These are phyloP conservation scores for Drosophila mimetica DNA, from an alignment of 2,888 invertebrate genomes.

Conservation along the genomic window DNA sequence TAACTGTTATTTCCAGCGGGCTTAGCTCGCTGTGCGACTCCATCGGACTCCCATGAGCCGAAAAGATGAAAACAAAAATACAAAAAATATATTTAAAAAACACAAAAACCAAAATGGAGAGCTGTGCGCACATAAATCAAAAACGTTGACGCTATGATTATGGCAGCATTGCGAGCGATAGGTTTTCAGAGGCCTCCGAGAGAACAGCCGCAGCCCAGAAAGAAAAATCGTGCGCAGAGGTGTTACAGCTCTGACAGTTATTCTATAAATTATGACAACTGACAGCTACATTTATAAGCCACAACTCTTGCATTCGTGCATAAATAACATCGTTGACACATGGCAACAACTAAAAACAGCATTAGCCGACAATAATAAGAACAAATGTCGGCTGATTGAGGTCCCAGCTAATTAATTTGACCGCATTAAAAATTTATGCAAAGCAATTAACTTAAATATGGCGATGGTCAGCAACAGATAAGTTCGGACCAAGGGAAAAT, in stretches of 20 bases:
- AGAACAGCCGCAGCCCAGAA: constrained; percentile 30
- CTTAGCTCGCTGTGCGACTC: constrained; percentile 27
- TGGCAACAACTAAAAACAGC: constrained; percentile 17
- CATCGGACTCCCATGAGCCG: constrained; percentile 56
- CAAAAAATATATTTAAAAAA: constrained; percentile 8
- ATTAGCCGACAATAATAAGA: constrained; percentile 20
- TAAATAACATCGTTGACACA: constrained; percentile 67
- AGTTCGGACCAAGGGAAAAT: constrained; percentile 29
- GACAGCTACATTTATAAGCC: constrained; percentile 79
- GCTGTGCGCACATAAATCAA: constrained; percentile 73
- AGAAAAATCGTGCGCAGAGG: constrained; percentile 74
- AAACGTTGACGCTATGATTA: constrained; percentile 78
- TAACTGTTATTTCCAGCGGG: constrained; percentile 54
- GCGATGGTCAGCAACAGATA: constrained; percentile 57
- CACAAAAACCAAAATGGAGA: constrained; percentile 54
- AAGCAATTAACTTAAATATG: constrained; percentile 69
- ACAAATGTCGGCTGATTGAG: constrained; percentile 39
- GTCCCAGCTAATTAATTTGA: constrained; percentile 66
- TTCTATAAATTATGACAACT: constrained; percentile 82
- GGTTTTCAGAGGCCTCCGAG: constrained; percentile 27
- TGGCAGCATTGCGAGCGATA: constrained; percentile 54
- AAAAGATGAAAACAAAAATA: constrained; percentile 42
- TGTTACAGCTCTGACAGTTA: constrained; percentile 77
- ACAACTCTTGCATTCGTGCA: constrained; percentile 71
- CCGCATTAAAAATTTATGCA: constrained; percentile 69